Evolutionary conservation across 2,113 vertebrate species (phyloP).

Genomic region (Meles meles): DNA sequence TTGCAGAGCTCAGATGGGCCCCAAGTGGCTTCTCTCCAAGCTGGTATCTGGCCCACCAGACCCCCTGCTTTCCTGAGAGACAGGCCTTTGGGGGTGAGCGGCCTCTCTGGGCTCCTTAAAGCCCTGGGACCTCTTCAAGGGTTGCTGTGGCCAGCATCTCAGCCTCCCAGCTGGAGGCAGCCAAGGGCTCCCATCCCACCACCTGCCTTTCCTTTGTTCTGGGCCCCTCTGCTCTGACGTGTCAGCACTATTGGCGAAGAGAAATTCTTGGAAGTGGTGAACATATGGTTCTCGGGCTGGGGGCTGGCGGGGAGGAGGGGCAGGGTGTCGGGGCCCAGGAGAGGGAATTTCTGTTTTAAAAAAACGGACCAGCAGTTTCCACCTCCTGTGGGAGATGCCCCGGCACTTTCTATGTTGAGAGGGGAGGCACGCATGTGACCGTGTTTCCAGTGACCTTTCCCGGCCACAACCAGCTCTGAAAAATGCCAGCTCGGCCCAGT

Average conservation of each 20-base stretch:
- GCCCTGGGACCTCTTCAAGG: neutral
- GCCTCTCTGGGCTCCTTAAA: neutral
- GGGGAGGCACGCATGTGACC: neutral
- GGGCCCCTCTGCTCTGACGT: neutral
- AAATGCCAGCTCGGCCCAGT: neutral
- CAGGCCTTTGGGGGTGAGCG: too few relatives aligned
- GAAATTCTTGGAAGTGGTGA: neutral
- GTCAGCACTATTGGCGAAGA: neutral
- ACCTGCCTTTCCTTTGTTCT: neutral
- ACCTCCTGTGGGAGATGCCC: neutral
- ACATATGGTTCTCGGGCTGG: neutral
- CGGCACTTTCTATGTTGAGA: neutral
- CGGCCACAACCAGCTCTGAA: neutral
- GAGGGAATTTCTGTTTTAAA: neutral
- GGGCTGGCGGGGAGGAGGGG: accelerated
- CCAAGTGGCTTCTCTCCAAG: neutral
- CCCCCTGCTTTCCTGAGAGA: neutral
- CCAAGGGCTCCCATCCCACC: neutral
- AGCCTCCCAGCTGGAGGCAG: neutral
- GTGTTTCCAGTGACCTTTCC: neutral
- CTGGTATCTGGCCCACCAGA: neutral
- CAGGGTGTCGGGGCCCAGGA: neutral
- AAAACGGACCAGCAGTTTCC: neutral
- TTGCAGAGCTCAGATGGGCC: neutral
- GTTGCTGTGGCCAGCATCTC: neutral